phyloP scores from a whole-genome alignment of 1,140 invertebrate species.

The Vollenhovia emeryi region DNA sequence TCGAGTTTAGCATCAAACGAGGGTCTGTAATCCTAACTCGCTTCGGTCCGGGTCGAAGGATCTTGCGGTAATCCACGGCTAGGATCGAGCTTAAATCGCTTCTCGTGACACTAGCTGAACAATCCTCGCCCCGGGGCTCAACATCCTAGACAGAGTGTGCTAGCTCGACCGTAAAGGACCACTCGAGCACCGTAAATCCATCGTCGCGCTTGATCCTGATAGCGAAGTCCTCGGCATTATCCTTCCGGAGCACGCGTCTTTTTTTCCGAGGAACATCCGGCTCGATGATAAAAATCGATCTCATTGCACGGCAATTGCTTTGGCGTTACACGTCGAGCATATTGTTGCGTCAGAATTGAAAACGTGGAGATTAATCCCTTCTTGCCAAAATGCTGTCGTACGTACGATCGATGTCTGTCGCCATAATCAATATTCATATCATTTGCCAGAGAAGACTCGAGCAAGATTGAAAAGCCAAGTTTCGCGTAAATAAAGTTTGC shows the following conservation, averaged over 20 bases:
- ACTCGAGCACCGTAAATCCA: conserved; percentile 63
- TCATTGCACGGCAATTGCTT: background rate
- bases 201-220: conserved; percentile 60
- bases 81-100: conserved; percentile 63
- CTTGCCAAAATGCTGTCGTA: background rate
- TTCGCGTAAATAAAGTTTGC: conserved; percentile 44
- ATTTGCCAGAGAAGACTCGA: background rate
- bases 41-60: conserved; percentile 55
- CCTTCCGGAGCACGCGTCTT: conserved; percentile 40
- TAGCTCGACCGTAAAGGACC: conserved; percentile 60
- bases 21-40: conserved; percentile 59
- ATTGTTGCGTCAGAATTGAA: background rate
- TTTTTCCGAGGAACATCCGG: background rate
- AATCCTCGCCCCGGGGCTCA: conserved; percentile 50
- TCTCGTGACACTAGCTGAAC: conserved; percentile 60
- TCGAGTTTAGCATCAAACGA: conserved; percentile 61
- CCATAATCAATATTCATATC: conserved; percentile 25
- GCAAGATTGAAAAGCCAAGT: conserved; percentile 42
- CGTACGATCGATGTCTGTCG: conserved; percentile 11
- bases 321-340: background rate
- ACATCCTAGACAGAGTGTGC: conserved; percentile 55
- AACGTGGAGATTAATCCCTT: background rate
- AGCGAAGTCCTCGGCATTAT: conserved; percentile 57
- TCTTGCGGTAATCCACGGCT: conserved; percentile 59
- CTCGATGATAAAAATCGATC: conserved; percentile 32